These are phyloP conservation scores for Eupithecia inturbata DNA, from an alignment of 2,888 invertebrate species.

Conservation along the genomic window DNA sequence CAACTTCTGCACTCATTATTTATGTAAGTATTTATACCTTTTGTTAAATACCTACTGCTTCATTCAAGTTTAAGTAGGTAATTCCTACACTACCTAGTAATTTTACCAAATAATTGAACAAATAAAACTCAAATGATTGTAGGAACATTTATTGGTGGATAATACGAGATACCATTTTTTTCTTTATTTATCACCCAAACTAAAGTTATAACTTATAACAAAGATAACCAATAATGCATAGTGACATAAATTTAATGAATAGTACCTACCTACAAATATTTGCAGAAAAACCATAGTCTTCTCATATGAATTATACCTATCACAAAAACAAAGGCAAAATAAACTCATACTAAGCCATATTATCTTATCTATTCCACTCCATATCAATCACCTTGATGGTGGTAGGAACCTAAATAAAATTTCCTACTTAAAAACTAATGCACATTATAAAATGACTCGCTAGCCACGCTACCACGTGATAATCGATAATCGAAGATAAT, in stretches of 20 bases:
- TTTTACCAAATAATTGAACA: neutral
- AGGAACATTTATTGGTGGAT: neutral
- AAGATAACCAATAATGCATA: neutral
- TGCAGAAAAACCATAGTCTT: too few species aligned
- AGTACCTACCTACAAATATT: too few species aligned
- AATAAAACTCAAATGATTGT: neutral
- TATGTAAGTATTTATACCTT: too few species aligned
- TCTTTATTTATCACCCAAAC: neutral
- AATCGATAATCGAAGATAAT: neutral
- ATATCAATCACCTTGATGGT: conserved; percentile 2
- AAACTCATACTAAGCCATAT: neutral
- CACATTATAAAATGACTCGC: conserved; percentile 1
- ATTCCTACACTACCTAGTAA: neutral
- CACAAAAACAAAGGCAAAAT: neutral
- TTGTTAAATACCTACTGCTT: too few species aligned
- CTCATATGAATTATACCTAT: too few species aligned
- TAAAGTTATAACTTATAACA: neutral
- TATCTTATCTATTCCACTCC: neutral
- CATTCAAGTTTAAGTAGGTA: neutral
- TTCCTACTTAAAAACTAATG: neutral
- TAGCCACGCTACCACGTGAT: neutral
- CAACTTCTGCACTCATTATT: neutral
- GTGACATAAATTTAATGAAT: neutral
- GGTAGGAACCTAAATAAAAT: neutral
- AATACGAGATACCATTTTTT: neutral